A percentile compares a stretch with the other conserved stretches of the same genome.
phyloP scores from a whole-genome alignment of 1,140 invertebrate genomes.

The Scaptomyza montana region DNA sequence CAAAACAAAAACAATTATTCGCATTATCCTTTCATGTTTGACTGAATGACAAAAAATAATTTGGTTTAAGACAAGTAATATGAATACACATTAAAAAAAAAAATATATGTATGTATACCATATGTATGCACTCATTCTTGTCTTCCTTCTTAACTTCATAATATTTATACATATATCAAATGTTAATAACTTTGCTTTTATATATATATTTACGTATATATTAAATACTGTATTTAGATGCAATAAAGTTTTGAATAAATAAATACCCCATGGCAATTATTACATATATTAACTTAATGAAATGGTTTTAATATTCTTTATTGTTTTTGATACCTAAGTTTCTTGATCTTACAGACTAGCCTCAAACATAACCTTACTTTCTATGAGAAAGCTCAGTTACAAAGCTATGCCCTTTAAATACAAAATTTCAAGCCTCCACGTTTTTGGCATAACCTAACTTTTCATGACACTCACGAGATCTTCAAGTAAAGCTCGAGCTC shows the following conservation, averaged over 20 bases:
- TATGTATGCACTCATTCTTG: neutral
- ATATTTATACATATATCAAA: neutral
- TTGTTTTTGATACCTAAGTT: too few relatives aligned
- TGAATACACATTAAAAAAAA: neutral
- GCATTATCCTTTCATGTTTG: constrained; percentile 16
- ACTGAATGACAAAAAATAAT: constrained; percentile 3
- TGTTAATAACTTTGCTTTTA: neutral
- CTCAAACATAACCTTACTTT: too few relatives aligned
- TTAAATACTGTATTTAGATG: constrained; percentile 42
- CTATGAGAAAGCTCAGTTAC: too few relatives aligned
- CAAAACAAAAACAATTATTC: constrained; percentile 6
- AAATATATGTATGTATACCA: too few relatives aligned
- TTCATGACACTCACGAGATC: too few relatives aligned
- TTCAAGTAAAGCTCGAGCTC: too few relatives aligned
- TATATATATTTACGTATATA: too few relatives aligned
- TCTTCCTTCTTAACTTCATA: constrained; percentile 17
- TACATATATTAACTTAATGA: neutral
- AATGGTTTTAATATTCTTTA: too few relatives aligned
- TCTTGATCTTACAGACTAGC: too few relatives aligned
- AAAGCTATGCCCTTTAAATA: too few relatives aligned
- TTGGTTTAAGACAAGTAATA: neutral
- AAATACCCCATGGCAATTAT: constrained; percentile 51
- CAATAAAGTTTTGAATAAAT: constrained; percentile 50
- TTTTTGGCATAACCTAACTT: too few relatives aligned
- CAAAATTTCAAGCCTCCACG: too few relatives aligned